phyloP scores from a whole-genome alignment of 2,888 invertebrate genomes.

The Villa cingulata region DNA sequence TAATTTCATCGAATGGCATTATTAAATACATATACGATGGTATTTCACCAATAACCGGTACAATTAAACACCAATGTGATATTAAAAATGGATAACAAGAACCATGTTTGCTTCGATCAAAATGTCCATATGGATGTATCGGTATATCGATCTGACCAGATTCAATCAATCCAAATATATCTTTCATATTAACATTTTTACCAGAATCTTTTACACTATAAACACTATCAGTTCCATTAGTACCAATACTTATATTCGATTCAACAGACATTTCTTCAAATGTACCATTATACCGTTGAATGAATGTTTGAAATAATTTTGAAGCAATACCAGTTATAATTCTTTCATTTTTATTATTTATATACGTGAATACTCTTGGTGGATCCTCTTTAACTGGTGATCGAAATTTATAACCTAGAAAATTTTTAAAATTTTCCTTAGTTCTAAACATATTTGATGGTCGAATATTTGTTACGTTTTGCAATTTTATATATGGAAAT shows the following conservation, averaged over 20 bases:
- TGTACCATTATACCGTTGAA: slow-evolving; percentile 3
- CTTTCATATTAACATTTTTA: neutral
- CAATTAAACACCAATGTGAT: slow-evolving; percentile 3
- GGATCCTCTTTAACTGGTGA: slow-evolving; percentile 8
- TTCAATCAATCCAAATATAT: neutral
- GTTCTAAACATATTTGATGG: neutral
- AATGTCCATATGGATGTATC: slow-evolving; percentile 6
- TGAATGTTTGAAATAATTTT: slow-evolving; percentile 3
- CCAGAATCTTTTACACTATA: neutral
- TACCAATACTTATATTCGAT: neutral
- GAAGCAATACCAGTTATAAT: neutral
- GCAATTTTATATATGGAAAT: slow-evolving; percentile 3
- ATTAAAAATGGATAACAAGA: neutral
- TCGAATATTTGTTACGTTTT: neutral
- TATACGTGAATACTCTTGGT: slow-evolving; percentile 5
- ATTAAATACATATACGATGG: slow-evolving; percentile 3
- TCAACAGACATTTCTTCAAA: neutral
- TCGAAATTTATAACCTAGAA: slow-evolving; percentile 4
- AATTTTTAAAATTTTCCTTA: neutral
- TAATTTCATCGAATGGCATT: slow-evolving; percentile 1
- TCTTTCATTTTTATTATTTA: neutral
- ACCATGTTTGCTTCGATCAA: neutral
- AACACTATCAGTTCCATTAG: neutral
- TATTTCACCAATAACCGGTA: slow-evolving; percentile 2
- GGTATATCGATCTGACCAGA: neutral